Base-by-base conservation (phyloP, 1,140 invertebrate genomes). In the Venustaconcha ellipsiformis region DNA sequence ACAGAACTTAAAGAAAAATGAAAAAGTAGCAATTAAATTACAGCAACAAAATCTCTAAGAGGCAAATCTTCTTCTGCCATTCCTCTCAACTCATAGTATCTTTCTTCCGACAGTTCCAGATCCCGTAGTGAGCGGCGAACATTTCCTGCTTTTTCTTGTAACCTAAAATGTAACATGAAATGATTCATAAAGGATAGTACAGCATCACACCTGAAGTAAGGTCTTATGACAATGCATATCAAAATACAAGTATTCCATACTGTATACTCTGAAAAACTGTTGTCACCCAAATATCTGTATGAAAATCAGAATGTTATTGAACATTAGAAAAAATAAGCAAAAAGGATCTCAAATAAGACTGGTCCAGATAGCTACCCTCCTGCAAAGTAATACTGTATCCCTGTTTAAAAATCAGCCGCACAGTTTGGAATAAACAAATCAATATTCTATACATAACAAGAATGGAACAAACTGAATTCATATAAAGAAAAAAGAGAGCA, bases 21-120 rank as follows among this genome's bases (percentile, higher is more conserved):
- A 18, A 20, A n/a, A n/a, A 26, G n/a, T 56, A 48, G 26, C 48
- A 74, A 58, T 63, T 11, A 37, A 76, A 84, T 82, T 86, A 90
- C 89, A 20, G 88, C 88, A 67, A 90, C 88, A 87, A 83, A 89
- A 75, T 90, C 89, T 81, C 85, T 85, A 1, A 91, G 75, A 18
- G 88, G 87, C 56, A 90, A 72, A 18, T 87, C 83, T 69, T 88
- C 88, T 70, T 88, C 85, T 71, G 74, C 80, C n/a, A 83, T 67
- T 15, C 72, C 73, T 68, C 82, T 80, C 23, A 90, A 77, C 60
- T 88, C 82, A 81, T 86, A 86, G 76, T 88, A 90, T 74, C 85
- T 81, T 63, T 88, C 85, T 76, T 90, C 88, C 37, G 84, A 84
- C 48, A 90, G 67, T n/a, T 82, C 82, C 26, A 90, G 70, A 81